Percentiles rank a stretch among this genome's conserved stretches.
Conservation (phyloP, 1,140 invertebrate species). For the Acarapis woodi region DNA sequence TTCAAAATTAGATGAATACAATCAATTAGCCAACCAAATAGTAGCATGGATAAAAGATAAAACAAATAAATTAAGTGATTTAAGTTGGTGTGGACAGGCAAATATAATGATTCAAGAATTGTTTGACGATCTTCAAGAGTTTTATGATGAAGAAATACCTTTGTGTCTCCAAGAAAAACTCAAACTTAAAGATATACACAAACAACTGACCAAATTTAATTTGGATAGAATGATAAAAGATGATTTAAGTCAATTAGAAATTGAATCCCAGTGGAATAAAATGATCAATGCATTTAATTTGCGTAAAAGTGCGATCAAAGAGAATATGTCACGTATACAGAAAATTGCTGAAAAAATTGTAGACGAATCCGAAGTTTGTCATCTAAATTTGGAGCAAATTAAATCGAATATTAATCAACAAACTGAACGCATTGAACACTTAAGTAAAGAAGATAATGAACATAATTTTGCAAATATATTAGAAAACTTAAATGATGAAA, state of each 20-base stretch:
- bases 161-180: conserved; percentile 61
- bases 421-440: conserved; percentile 43
- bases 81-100: conserved; percentile 69
- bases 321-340: conserved; percentile 69
- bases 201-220: conserved; percentile 15
- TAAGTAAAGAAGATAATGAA: conserved; percentile 79
- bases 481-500: conserved; percentile 48
- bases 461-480: conserved; percentile 67
- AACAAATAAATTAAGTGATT: conserved; percentile 50
- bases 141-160: conserved; percentile 75
- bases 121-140: conserved; percentile 30
- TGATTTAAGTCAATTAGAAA: conserved; percentile 53
- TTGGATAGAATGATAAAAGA: conserved; percentile 63
- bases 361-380: conserved; percentile 62
- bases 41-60: conserved; percentile 71
- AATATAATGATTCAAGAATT: conserved; percentile 57
- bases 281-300: conserved; percentile 56
- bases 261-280: conserved; percentile 67
- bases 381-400: conserved; percentile 51
- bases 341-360: conserved; percentile 75
- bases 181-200: conserved; percentile 48
- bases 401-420: conserved; percentile 62
- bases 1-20: conserved; percentile 57
- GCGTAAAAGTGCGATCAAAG: conserved; percentile 52
- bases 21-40: conserved; percentile 49